Evolutionary conservation across 2,113 vertebrate genomes (phyloP).

Genomic region (Montifringilla adamsi): DNA sequence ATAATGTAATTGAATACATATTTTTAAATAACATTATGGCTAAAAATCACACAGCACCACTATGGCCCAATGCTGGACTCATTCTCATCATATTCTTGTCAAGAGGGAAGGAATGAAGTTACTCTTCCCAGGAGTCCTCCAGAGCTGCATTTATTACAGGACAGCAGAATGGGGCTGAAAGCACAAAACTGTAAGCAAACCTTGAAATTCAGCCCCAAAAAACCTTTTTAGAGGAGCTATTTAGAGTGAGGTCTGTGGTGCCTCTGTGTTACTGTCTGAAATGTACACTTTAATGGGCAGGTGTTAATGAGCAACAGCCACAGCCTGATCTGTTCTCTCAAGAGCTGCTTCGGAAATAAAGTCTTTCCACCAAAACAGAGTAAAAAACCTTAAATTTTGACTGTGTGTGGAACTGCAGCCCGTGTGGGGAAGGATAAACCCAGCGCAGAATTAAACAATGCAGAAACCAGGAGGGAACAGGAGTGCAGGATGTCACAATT

Average conservation of each 20-base stretch:
- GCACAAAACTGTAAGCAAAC: neutral
- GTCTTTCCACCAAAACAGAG: neutral
- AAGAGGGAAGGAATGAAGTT: neutral
- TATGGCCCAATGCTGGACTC: neutral
- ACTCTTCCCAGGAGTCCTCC: neutral
- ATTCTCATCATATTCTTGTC: neutral
- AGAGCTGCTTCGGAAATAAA: neutral
- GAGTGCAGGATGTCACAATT: neutral
- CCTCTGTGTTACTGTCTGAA: neutral
- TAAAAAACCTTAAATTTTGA: neutral
- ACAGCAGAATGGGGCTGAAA: neutral
- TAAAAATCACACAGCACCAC: neutral
- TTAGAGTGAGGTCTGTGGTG: neutral
- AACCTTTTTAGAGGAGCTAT: neutral
- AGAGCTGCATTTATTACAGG: neutral
- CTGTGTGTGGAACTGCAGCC: neutral
- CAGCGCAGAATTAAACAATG: neutral
- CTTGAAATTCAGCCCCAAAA: neutral
- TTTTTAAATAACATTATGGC: neutral
- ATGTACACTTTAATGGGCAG: neutral
- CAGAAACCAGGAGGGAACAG: neutral
- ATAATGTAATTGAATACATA: neutral
- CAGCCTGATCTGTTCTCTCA: neutral
- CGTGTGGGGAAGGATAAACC: neutral
- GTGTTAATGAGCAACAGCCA: neutral